A percentile compares a stretch with the other conserved stretches of the same genome.
phyloP scores from a whole-genome alignment of 2,797 vertebrate genomes.

The Phataginus tetradactyla region DNA sequence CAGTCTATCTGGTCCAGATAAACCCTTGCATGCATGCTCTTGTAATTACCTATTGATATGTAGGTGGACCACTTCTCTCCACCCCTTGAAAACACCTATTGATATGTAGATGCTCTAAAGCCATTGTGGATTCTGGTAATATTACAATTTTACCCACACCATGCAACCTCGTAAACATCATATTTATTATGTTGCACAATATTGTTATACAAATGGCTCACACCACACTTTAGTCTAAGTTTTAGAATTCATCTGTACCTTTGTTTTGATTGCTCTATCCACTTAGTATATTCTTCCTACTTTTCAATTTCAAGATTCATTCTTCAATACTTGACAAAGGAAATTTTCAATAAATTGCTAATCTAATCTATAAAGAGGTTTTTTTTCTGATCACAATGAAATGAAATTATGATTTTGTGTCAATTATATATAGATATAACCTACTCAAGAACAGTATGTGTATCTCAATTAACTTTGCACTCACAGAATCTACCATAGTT shows the following conservation, averaged over 20 bases:
- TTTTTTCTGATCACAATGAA: neutral
- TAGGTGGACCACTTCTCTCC: too few relatives aligned
- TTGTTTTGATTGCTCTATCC: constrained; percentile 36
- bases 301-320: constrained; percentile 28
- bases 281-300: neutral
- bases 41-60: too few relatives aligned
- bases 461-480: neutral
- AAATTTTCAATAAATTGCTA: neutral
- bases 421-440: neutral
- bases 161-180: neutral
- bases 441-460: neutral
- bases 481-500: neutral
- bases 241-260: neutral
- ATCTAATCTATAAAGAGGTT: neutral
- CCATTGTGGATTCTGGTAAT: too few relatives aligned
- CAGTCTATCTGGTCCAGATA: too few relatives aligned
- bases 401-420: constrained; percentile 35
- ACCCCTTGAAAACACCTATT: too few relatives aligned
- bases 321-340: neutral
- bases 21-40: too few relatives aligned
- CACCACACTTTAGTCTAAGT: neutral
- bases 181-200: neutral
- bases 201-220: neutral
- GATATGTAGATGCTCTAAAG: too few relatives aligned
- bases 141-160: too few relatives aligned